Evolutionary conservation across 2,888 invertebrate species (phyloP).

Genomic region (Patella depressa): DNA sequence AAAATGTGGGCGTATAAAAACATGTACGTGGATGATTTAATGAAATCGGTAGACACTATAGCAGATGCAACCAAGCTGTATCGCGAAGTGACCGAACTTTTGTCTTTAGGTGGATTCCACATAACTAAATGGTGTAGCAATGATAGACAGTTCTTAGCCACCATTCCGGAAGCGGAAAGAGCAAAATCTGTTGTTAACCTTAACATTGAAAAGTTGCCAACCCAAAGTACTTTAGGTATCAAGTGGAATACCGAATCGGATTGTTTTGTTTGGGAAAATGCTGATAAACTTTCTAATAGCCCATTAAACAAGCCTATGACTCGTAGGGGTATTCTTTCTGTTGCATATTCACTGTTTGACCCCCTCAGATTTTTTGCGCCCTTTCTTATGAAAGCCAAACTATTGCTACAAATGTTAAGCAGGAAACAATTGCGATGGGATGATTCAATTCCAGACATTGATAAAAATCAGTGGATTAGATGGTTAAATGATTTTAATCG

Average conservation of each 20-base stretch:
- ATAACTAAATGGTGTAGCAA: too few relatives aligned
- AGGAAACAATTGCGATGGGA: slow-evolving; percentile 12
- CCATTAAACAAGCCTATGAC: neutral
- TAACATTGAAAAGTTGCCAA: slow-evolving; percentile 6
- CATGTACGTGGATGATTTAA: too few relatives aligned
- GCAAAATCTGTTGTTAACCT: neutral
- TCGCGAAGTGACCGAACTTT: too few relatives aligned
- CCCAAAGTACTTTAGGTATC: slow-evolving; percentile 8
- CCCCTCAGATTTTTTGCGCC: slow-evolving; percentile 8
- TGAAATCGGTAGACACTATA: too few relatives aligned
- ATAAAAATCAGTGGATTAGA: neutral
- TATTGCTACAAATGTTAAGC: slow-evolving; percentile 1
- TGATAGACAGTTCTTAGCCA: too few relatives aligned
- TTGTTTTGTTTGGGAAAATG: neutral
- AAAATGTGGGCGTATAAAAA: too few relatives aligned
- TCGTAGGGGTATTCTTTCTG: slow-evolving; percentile 16
- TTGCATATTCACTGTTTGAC: slow-evolving; percentile 8
- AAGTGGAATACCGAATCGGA: slow-evolving; percentile 11
- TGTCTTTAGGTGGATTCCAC: too few relatives aligned
- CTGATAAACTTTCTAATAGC: too few relatives aligned
- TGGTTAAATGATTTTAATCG: neutral
- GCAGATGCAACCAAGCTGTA: too few relatives aligned
- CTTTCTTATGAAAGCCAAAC: neutral
- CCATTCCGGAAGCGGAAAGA: too few relatives aligned
- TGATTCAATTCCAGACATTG: neutral